A percentile compares a stretch with the other conserved stretches of the same genome.
Evolutionary conservation across 2,888 invertebrate genomes (phyloP).

Genomic region (Andricus curvator): DNA sequence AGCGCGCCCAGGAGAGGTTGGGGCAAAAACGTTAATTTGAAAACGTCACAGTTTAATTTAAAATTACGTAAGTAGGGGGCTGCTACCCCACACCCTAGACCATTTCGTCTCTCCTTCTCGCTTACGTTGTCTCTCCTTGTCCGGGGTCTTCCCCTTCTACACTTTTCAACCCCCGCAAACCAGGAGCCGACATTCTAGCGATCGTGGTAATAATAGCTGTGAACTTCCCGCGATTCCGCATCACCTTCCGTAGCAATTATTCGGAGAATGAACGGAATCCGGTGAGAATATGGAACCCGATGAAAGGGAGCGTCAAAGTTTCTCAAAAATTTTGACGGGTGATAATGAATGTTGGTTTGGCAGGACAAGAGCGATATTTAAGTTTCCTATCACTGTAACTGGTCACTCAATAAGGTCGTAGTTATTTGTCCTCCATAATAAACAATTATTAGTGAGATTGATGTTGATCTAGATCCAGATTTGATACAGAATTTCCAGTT

Average conservation of each 20-base stretch:
- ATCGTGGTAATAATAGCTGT: constrained; percentile 69
- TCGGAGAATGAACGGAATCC: constrained; percentile 65
- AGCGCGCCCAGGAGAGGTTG: constrained; percentile 54
- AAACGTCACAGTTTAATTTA: constrained; percentile 78
- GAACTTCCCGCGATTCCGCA: constrained; percentile 58
- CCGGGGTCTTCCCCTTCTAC: constrained; percentile 4
- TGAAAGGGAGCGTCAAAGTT: background rate
- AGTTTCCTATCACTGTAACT: too few species aligned
- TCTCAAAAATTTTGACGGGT: background rate
- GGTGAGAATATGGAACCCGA: background rate
- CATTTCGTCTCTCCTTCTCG: constrained; percentile 38
- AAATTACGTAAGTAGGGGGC: constrained; percentile 74
- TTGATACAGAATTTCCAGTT: too few species aligned
- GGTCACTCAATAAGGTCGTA: too few species aligned
- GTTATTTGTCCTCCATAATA: too few species aligned
- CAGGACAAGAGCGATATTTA: too few species aligned
- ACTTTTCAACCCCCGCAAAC: constrained; percentile 37
- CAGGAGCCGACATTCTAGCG: constrained; percentile 59
- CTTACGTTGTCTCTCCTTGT: constrained; percentile 28
- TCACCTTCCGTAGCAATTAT: constrained; percentile 63
- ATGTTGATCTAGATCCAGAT: too few species aligned
- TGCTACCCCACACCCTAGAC: constrained; percentile 53
- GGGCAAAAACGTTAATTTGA: constrained; percentile 78
- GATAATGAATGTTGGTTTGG: background rate
- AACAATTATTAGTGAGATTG: too few species aligned